Evolutionary conservation across 2,113 vertebrate species (phyloP), one percentile per base, ranked within the genome.

Genomic region (Heloderma charlesbogerti): DNA sequence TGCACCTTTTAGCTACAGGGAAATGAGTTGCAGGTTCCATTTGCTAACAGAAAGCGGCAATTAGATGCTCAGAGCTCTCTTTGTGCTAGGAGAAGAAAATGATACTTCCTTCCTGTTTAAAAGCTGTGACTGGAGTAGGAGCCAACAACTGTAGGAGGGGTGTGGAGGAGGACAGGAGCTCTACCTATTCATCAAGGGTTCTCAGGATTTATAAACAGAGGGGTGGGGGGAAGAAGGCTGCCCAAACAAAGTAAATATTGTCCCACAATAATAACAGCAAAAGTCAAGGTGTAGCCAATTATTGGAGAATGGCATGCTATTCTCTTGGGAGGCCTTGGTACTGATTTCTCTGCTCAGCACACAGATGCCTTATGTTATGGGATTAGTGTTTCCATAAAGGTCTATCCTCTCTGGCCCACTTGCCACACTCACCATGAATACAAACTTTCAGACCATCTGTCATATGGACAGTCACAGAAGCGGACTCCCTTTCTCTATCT

Each of bases 81-180:
- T 97, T 98, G 97, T 98, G 96, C 95, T 94, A 45, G 71, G 89
- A 95, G 95, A 97, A 96, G 97, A 97, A 98, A 98, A 97, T 89
- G 97, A 98, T 97, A 97, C 96, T 98, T 97, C 96, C 97, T 98
- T 97, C 97, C 97, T 97, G 95, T 96, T 96, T 94, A 95, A 96
- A 96, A 96, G 92, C 94, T 92, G 92, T 90, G 91, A 89, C 89
- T 48, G 22, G 90, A 66, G 63, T 63, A 86, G 51, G 45, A 90
- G n/a, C 29, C 6, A 12, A 45, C 27, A 29, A 18, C 29, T 54
- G 60, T 22, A 54, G 78, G 86, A 93, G 88, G 0, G 86, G 83
- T 2, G 0, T 67, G 25, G 90, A 90, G 92, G 95, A 93, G 66
- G 45, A 45, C 90, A 88, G 94, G 63, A 72, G 84, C 82, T 77